Percentiles rank a stretch among this genome's conserved stretches.
These are phyloP conservation scores for Halocynthia roretzi DNA, from an alignment of 23 tunicate genomes.

Conservation along the genomic window DNA sequence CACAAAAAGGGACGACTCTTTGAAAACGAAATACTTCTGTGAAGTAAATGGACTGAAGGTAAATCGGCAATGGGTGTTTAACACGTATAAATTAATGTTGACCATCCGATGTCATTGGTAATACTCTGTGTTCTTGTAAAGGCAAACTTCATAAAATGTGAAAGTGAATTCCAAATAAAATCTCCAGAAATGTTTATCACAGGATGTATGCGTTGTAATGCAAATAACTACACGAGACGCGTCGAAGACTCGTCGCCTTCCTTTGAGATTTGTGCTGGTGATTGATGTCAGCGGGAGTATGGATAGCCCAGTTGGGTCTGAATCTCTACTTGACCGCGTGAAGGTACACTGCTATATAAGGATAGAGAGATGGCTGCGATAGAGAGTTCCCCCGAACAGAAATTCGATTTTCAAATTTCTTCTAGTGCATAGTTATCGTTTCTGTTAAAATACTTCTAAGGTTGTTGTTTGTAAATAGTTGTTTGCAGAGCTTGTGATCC, in stretches of 20 bases:
- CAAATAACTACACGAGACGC: neutral
- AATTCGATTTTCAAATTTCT: no score
- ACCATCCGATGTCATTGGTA: no score
- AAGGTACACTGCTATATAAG: neutral
- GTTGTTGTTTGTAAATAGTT: neutral
- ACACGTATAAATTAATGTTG: no score
- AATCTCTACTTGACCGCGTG: constrained; percentile 15
- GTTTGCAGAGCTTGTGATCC: constrained; percentile 23
- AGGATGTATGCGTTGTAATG: neutral
- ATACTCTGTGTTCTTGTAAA: no score
- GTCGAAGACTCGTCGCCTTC: neutral
- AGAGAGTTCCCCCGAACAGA: no score
- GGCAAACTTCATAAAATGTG: no score
- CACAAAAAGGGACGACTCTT: neutral
- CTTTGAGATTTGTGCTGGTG: constrained; percentile 21
- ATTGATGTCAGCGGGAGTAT: constrained; percentile 23
- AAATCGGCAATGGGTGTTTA: neutral
- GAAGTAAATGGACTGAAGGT: constrained; percentile 16
- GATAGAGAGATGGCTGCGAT: no score
- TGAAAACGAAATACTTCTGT: constrained; percentile 16
- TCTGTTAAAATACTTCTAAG: no score
- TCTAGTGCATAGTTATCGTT: no score
- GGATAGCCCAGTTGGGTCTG: constrained; percentile 2
- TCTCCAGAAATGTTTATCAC: neutral
- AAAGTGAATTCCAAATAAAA: no score